These are phyloP conservation scores for Drosophila colorata DNA, from an alignment of 2,888 invertebrate species.

Conservation along the genomic window DNA sequence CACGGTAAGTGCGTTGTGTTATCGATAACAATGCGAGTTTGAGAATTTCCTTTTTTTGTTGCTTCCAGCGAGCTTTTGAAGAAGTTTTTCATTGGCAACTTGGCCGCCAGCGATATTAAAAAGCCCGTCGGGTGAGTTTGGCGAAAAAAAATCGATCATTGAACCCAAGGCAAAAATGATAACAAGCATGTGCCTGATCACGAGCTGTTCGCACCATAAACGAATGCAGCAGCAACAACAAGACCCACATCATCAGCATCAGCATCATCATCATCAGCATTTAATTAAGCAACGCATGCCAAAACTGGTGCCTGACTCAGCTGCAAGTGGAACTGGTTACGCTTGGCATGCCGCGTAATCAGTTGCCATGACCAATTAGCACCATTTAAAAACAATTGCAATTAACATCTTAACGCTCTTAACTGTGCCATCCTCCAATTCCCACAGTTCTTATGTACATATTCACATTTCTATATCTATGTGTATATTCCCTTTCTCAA, in stretches of 20 bases:
- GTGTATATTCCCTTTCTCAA: conserved; percentile 30
- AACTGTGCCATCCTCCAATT: too few relatives aligned
- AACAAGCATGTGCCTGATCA: conserved; percentile 2
- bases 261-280: conserved; percentile 11
- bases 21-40: neutral
- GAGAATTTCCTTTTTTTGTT: neutral
- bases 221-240: conserved; percentile 4
- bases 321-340: conserved; percentile 22
- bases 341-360: neutral
- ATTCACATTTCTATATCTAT: conserved; percentile 1
- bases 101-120: conserved; percentile 89
- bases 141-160: neutral
- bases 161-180: neutral
- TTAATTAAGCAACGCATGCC: conserved; percentile 2
- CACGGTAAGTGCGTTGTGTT: conserved; percentile 88
- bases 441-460: neutral
- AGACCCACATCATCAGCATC: conserved; percentile 7
- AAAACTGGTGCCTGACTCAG: conserved; percentile 24
- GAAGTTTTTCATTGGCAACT: conserved; percentile 94
- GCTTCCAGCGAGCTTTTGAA: conserved; percentile 88
- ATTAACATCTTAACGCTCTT: too few relatives aligned
- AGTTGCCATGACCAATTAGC: neutral
- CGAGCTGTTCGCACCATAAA: neutral
- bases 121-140: conserved; percentile 71
- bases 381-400: neutral